Evolutionary conservation across 2,113 vertebrate genomes (phyloP), one percentile per base, ranked within the genome.

Genomic region (Tylochromis polylepis): DNA sequence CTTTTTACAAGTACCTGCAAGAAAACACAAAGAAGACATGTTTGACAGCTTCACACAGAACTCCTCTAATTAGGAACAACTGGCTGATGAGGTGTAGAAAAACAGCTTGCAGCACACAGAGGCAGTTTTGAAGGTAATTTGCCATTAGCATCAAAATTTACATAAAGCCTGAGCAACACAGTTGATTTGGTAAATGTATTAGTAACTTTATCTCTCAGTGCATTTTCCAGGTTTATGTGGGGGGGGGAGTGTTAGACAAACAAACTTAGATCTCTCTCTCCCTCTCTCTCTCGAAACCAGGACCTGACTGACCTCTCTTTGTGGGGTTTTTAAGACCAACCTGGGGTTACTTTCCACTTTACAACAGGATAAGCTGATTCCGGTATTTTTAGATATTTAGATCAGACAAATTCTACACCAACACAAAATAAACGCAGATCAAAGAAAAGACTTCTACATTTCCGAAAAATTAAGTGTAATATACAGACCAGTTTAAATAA

Each of bases 11-110:
- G 91, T 36, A 81, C 65, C 81, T 49, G 79, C n/a, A 86, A 58
- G 57, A 88, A 88, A 92, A 16, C 72, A 93, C 82, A 90, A 82
- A 78, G 87, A 75, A 79, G 31, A 65, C 72, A 49, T 85, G 83
- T 88, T 78, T 72, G 53, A 82, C 83, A 85, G 82, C 81, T 77
- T 89, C 88, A 87, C 87, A 88, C 79, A 89, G 75, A 59, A 70
- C 27, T 34, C 56, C 81, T 60, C 85, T 95, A 94, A 95, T 93
- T 80, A 93, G 79, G 56, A 93, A 90, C 89, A 95, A 94, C 90
- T 87, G 90, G 49, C 58, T 75, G 58, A 88, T 87, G 87, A 91
- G 84, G 80, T 91, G 88, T 88, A 85, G 60, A 89, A 58, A 88
- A 88, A 82, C 3, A 11, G 51, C 87, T 55, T 55, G 36, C 81